These are phyloP conservation scores for Eutrigla gurnardus DNA, from an alignment of 2,797 vertebrate species.

Conservation along the genomic window DNA sequence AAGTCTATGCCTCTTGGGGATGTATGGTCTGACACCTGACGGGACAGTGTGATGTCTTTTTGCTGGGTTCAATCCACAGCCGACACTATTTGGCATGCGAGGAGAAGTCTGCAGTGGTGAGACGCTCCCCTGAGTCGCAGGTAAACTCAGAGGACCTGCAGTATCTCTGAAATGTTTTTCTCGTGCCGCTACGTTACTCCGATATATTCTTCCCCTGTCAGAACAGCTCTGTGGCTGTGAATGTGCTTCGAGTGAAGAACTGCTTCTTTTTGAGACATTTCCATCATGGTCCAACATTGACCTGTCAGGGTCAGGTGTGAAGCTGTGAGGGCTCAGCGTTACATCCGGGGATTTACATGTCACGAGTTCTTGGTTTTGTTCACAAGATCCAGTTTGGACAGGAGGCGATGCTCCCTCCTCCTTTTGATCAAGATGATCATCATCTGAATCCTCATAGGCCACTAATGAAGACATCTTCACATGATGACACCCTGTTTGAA, in stretches of 20 bases:
- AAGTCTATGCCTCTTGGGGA: constrained; percentile 89
- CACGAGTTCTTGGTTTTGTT: constrained; percentile 24
- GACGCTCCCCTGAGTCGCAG: constrained; percentile 16
- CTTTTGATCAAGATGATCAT: constrained; percentile 70
- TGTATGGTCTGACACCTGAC: constrained; percentile 87
- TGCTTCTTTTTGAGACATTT: constrained; percentile 32
- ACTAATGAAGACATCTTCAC: constrained; percentile 89
- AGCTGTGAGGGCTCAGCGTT: constrained; percentile 2
- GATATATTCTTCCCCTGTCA: constrained; percentile 19
- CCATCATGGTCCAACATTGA: constrained; percentile 25
- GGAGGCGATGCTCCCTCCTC: constrained; percentile 22
- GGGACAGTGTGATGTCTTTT: constrained; percentile 76
- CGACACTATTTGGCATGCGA: constrained; percentile 19
- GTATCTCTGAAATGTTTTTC: constrained; percentile 23
- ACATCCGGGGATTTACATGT: background rate
- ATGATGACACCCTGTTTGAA: constrained; percentile 30
- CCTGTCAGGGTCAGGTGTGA: constrained; percentile 3
- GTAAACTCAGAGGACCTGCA: constrained; percentile 18
- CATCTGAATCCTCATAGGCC: constrained; percentile 93
- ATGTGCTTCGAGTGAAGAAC: background rate
- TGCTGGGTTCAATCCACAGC: constrained; percentile 35
- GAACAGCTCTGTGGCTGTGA: constrained; percentile 22
- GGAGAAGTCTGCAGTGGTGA: constrained; percentile 3
- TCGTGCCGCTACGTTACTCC: background rate
- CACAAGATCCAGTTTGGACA: constrained; percentile 12